These are phyloP conservation scores for Stomorhina lunata DNA, from an alignment of 2,888 invertebrate genomes.

Conservation along the genomic window DNA sequence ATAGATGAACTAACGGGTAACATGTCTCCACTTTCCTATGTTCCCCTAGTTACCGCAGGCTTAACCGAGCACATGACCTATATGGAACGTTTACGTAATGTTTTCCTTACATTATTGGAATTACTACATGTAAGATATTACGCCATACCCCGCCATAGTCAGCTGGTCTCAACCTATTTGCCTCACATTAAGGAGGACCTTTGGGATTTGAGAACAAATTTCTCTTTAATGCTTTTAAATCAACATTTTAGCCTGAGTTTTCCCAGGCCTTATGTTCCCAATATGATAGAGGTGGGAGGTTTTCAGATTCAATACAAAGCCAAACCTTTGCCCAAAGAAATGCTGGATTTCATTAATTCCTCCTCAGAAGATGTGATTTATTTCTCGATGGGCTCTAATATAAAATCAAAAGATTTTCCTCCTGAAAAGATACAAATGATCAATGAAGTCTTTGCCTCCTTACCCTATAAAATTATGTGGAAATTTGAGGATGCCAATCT, in stretches of 20 bases:
- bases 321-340: slow-evolving; percentile 59
- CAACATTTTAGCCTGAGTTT: slow-evolving; percentile 73
- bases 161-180: slow-evolving; percentile 70
- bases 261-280: slow-evolving; percentile 73
- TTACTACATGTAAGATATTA: slow-evolving; percentile 64
- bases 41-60: slow-evolving; percentile 29
- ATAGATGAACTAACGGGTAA: slow-evolving; percentile 71
- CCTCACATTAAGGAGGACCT: slow-evolving; percentile 69
- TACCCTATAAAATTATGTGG: slow-evolving; percentile 72
- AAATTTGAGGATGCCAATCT: slow-evolving; percentile 68
- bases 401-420: slow-evolving; percentile 67
- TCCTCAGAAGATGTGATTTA: slow-evolving; percentile 72
- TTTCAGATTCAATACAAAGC: slow-evolving; percentile 69
- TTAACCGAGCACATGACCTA: slow-evolving; percentile 73
- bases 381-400: slow-evolving; percentile 73
- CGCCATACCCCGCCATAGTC: slow-evolving; percentile 71
- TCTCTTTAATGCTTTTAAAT: slow-evolving; percentile 73
- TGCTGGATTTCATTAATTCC: slow-evolving; percentile 71
- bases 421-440: slow-evolving; percentile 52
- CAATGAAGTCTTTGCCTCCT: slow-evolving; percentile 57
- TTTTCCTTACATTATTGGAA: slow-evolving; percentile 68
- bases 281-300: slow-evolving; percentile 74
- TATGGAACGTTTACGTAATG: slow-evolving; percentile 74
- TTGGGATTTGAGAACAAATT: slow-evolving; percentile 70
- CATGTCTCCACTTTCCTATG: slow-evolving; percentile 65